These are phyloP conservation scores for Phrynocephalus vlangalii DNA, from an alignment of 2,797 vertebrate genomes.

Conservation along the genomic window DNA sequence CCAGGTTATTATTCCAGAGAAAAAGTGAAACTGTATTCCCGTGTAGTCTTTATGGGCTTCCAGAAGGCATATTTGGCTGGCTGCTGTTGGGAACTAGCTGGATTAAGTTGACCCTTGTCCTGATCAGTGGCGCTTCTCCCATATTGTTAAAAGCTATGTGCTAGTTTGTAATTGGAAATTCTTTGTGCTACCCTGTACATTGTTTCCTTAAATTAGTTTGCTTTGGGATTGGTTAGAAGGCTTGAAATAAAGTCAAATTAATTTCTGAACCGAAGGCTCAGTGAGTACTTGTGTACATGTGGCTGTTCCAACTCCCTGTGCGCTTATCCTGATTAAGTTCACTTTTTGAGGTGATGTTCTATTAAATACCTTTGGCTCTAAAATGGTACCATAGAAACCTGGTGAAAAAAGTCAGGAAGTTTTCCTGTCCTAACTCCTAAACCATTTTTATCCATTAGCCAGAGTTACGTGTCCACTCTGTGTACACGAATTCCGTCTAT, in stretches of 20 bases:
- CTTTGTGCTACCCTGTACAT: not conserved
- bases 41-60: too few species aligned
- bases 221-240: not conserved
- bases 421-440: not conserved
- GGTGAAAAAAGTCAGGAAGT: not conserved
- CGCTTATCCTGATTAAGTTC: not conserved
- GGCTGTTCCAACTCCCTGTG: not conserved
- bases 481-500: not conserved
- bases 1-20: slow-evolving; percentile 16
- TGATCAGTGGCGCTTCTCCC: not conserved
- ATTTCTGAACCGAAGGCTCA: not conserved
- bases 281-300: not conserved
- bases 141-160: rapidly evolving
- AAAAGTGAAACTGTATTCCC: not conserved
- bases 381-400: not conserved
- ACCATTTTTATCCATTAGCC: not conserved
- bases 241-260: not conserved
- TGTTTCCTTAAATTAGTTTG: not conserved
- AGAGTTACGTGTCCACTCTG: rapidly evolving
- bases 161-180: not conserved
- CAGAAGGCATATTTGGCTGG: not conserved
- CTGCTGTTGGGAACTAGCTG: not conserved
- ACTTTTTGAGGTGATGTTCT: not conserved
- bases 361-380: not conserved
- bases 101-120: not conserved